Conservation (phyloP, 1,140 invertebrate genomes). For the Tetramorium alpestre region DNA sequence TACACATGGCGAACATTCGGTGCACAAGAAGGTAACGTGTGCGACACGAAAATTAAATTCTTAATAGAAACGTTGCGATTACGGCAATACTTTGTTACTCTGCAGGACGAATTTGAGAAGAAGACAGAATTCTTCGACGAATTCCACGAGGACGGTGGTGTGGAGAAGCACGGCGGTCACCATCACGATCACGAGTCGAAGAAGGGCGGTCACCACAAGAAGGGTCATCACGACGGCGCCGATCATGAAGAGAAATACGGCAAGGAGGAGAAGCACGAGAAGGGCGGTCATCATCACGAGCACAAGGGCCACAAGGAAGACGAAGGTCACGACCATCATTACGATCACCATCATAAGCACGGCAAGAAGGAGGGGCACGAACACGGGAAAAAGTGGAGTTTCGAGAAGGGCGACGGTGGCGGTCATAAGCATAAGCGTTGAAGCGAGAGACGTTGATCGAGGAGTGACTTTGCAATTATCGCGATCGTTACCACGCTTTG, state of each 20-base stretch:
- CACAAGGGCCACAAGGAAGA: constrained; percentile 87
- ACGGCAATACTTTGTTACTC: neutral
- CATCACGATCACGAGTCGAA: constrained; percentile 78
- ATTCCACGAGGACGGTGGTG: constrained; percentile 82
- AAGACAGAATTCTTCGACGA: constrained; percentile 86
- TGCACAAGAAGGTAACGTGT: constrained; percentile 84
- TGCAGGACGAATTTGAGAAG: constrained; percentile 85
- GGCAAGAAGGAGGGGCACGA: constrained; percentile 85
- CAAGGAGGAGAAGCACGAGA: constrained; percentile 86
- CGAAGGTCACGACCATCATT: constrained; percentile 86
- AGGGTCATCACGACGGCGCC: constrained; percentile 83
- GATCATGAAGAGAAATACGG: constrained; percentile 87
- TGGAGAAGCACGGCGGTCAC: constrained; percentile 82
- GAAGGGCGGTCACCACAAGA: constrained; percentile 84
- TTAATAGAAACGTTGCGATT: neutral
- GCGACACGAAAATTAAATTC: neutral
- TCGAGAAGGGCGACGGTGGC: constrained; percentile 83
- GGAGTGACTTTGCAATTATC: neutral
- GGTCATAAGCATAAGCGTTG: constrained; percentile 38
- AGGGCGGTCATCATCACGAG: constrained; percentile 87
- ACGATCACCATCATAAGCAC: constrained; percentile 83
- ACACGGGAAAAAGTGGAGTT: constrained; percentile 87
- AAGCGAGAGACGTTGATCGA: neutral
- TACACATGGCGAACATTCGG: constrained; percentile 85
- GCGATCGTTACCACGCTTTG: neutral